A percentile compares a stretch with the other conserved stretches of the same genome.
Conservation (phyloP, 2,113 vertebrate species). For the Elaphurus davidianus region DNA sequence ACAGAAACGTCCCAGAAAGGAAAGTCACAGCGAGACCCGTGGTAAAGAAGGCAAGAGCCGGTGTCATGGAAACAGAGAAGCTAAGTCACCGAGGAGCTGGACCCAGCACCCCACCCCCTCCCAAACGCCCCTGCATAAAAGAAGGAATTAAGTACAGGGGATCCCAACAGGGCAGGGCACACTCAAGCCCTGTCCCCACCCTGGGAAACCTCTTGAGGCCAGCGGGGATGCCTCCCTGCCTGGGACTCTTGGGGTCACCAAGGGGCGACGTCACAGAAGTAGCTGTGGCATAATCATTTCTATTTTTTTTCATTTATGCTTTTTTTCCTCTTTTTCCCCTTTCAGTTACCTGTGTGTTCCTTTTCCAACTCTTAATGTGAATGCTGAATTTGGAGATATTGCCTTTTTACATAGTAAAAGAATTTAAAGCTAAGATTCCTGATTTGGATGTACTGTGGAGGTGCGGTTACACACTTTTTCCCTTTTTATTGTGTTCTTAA, state of each 20-base stretch:
- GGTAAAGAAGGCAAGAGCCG: slow-evolving; percentile 56
- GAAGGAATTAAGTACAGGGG: slow-evolving; percentile 9
- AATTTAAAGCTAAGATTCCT: not conserved
- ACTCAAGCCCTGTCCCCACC: not conserved
- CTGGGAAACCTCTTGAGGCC: not conserved
- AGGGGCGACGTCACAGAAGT: not conserved
- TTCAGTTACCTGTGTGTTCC: not conserved
- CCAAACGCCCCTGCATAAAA: not conserved
- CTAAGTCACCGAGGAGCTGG: not conserved
- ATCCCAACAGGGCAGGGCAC: not conserved
- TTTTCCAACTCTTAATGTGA: not conserved
- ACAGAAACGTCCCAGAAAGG: slow-evolving; percentile 84
- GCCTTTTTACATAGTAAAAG: not conserved
- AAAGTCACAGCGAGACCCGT: slow-evolving; percentile 82
- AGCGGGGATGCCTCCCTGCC: not conserved
- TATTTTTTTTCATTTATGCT: not conserved
- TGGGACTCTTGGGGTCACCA: not conserved
- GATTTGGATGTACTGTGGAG: not conserved
- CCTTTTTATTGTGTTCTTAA: not conserved
- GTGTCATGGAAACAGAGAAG: slow-evolving; percentile 50
- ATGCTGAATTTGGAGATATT: not conserved
- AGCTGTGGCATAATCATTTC: not conserved
- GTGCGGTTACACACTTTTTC: too few relatives aligned
- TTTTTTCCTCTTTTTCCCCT: not conserved
- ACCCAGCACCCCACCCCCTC: not conserved